Base-by-base conservation (phyloP, 1,140 invertebrate genomes). In the Coenobita brevimanus region DNA sequence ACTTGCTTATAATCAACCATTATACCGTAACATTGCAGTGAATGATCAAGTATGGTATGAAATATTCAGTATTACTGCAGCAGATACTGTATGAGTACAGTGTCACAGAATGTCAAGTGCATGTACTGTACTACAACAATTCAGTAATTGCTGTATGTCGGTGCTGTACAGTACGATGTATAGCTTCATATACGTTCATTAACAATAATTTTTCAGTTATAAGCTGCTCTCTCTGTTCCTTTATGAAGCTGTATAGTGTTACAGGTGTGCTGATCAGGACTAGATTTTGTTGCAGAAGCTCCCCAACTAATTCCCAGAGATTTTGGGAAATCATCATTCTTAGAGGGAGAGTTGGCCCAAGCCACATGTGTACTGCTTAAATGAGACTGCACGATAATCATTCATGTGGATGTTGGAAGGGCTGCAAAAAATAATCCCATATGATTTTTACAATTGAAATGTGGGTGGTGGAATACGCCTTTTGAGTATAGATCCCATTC, bases 291-390 rank as follows among this genome's bases (percentile, higher is more conserved):
- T 88, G 27, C 88, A 88, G 85, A 88, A 69, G 82, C 88, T 41
- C 85, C 89, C 69, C 54, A 54, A 41, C 41, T 88, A 38, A 71
- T 79, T 43, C 88, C 80, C 21, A 89, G 85, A 57, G 36, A 64
- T 50, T 91, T 91, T 81, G 90, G 90, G 43, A 50, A 82, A 43
- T 82, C 89, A 33, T 85, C 89, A 36, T 90, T 91, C 76, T 88
- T 93, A 88, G 92, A 93, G 89, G 94, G 94, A 6, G 93, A 94
- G 86, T 93, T 94, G 81, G 94, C 93, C 69, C 94, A 94, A 91
- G 92, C 96, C 46, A 94, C 95, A 15, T 98, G 97, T 93, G 95
- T 96, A 17, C 95, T 98, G 3, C 95, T 95, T 90, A 97, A 97
- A 92, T 97, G 97, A 41, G 96, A 97, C 92, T 93, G 95, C 82